Evolutionary conservation across 2,888 invertebrate genomes (phyloP), one percentile per base, ranked within the genome.

Genomic region (Chrysopilus asiliformis): DNA sequence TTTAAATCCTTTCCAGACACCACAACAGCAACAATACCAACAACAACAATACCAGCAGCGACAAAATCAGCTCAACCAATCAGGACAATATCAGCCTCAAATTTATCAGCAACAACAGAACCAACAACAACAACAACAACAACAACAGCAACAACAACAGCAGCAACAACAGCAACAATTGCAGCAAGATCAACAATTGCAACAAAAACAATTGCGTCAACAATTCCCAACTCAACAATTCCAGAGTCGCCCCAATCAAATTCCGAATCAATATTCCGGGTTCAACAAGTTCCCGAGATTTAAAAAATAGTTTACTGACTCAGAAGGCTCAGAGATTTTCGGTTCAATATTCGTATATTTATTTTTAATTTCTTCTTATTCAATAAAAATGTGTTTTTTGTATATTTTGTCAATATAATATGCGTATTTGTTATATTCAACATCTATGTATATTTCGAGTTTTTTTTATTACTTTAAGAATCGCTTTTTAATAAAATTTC

Each of bases 251-350:
- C 52, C 60, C 8, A 60, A 55, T 39, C 61, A 61, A 37, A 43
- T 62, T 34, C 52, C 59, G 2, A 56, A 52, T 45, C 53, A 57
- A 4, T 61, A 22, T 10, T 7, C 49, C 43, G 57, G 51, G 10
- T 62, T 56, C 31, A 57, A 54, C 42, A 61, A 60, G 38, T 60
- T 57, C 36, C 53, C 61, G 3, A 56, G 60, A 20, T 61, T 15
- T 20, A 38, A 38, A 17, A 32, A 38, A 18, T 37, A 37, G 31
- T 26, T 5, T 6, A 14, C n/a, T 12, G 5, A 31, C 3, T 31
- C 9, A 18, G n/a, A n/a, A n/a, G n/a, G n/a, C n/a, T n/a, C n/a
- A n/a, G n/a, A n/a, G n/a, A n/a, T n/a, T n/a, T n/a, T n/a, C n/a
- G n/a, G n/a, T n/a, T n/a, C n/a, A n/a, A n/a, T n/a, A n/a, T n/a